phyloP scores from a whole-genome alignment of 2,113 vertebrate species.

The Oryzias javanicus region DNA sequence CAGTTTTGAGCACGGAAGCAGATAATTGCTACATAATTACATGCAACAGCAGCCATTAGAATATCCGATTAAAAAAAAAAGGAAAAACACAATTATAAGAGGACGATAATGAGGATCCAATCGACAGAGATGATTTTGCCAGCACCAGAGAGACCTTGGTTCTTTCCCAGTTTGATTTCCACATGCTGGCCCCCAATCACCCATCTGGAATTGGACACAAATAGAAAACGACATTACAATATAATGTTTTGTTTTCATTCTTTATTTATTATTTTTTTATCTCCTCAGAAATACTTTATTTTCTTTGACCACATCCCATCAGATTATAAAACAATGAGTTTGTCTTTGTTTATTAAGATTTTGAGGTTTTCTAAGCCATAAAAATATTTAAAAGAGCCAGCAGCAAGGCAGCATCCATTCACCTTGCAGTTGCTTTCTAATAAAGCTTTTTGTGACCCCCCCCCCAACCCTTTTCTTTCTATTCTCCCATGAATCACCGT shows the following conservation, averaged over 20 bases:
- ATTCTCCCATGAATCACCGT: slow-evolving; percentile 50
- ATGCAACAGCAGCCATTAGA: slow-evolving; percentile 72
- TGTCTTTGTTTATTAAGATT: slow-evolving; percentile 30
- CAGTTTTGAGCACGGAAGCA: slow-evolving; percentile 67
- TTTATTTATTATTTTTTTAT: slow-evolving; percentile 16
- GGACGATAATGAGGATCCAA: slow-evolving; percentile 70
- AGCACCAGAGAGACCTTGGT: slow-evolving; percentile 56
- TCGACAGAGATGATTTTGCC: slow-evolving; percentile 54
- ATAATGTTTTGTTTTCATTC: background rate
- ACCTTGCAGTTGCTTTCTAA: slow-evolving; percentile 27
- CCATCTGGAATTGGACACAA: slow-evolving; percentile 68
- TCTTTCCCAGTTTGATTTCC: slow-evolving; percentile 65
- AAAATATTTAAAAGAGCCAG: slow-evolving; percentile 32
- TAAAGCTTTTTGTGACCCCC: slow-evolving; percentile 12
- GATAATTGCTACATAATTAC: slow-evolving; percentile 76
- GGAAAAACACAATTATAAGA: slow-evolving; percentile 65
- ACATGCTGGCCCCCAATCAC: slow-evolving; percentile 68
- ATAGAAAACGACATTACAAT: slow-evolving; percentile 51
- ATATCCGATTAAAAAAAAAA: slow-evolving; percentile 58
- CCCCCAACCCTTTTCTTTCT: background rate
- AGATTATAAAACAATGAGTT: background rate
- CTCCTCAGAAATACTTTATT: no score
- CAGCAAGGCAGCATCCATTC: slow-evolving; percentile 36
- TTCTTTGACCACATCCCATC: no score
- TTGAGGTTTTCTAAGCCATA: slow-evolving; percentile 16